These are phyloP conservation scores for Cathartes aura DNA, from an alignment of 2,113 vertebrate species.

Conservation along the genomic window DNA sequence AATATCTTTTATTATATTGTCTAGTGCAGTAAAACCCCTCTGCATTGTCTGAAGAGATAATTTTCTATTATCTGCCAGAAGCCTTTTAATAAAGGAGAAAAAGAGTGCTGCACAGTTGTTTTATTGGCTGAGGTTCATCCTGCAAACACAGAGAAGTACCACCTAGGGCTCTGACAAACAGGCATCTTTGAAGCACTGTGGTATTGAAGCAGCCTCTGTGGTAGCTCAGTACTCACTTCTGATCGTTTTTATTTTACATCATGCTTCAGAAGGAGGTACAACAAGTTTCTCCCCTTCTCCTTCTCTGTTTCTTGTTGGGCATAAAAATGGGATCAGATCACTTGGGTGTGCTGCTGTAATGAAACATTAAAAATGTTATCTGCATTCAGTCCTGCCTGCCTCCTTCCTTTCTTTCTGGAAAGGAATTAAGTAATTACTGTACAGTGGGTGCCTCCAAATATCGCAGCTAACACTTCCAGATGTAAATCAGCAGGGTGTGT, in stretches of 20 bases:
- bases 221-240: neutral
- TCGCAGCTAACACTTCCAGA: neutral
- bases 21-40: neutral
- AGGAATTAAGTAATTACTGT: neutral
- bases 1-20: neutral
- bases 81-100: constrained; percentile 43
- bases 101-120: neutral
- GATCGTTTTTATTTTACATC: neutral
- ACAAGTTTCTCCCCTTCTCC: neutral
- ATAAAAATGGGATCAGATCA: neutral
- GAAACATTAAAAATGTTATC: neutral
- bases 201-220: neutral
- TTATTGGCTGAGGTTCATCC: constrained; percentile 31
- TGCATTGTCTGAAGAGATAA: constrained; percentile 7
- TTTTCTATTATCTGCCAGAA: constrained; percentile 28
- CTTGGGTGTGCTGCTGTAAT: neutral
- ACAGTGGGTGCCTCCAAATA: neutral
- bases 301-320: neutral
- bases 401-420: neutral
- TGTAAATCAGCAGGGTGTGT: neutral
- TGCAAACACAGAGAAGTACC: constrained; percentile 17
- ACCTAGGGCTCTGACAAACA: constrained; percentile 40
- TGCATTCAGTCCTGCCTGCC: neutral
- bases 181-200: constrained; percentile 3
- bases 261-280: neutral